Evolutionary conservation across 1,140 invertebrate species (phyloP).

Genomic region (Achatina immaculata): DNA sequence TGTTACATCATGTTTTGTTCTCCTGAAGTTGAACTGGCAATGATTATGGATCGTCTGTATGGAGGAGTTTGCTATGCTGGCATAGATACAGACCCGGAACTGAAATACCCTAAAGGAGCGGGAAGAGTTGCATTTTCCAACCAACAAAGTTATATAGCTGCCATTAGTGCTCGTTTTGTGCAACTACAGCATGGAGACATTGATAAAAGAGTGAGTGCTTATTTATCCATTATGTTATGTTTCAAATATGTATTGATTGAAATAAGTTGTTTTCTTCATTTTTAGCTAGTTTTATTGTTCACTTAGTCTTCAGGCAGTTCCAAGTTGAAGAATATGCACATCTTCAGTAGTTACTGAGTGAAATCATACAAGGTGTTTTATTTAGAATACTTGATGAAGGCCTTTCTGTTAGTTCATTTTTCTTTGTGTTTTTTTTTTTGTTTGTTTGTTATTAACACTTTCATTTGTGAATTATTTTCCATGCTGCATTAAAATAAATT

Average conservation of each 20-base stretch:
- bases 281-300: no score
- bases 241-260: background rate
- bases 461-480: no score
- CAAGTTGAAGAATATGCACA: no score
- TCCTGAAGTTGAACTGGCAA: conserved; percentile 90
- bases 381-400: no score
- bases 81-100: conserved; percentile 98
- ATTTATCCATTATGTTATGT: background rate
- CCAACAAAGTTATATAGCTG: conserved; percentile 98
- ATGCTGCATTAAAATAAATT: no score
- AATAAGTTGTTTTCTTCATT: background rate
- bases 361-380: no score
- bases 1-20: no score
- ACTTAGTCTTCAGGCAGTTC: no score
- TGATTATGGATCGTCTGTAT: conserved; percentile 99
- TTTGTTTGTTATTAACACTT: no score
- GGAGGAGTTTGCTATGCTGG: conserved; percentile 99
- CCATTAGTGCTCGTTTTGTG: conserved; percentile 98
- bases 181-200: conserved; percentile 99
- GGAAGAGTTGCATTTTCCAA: conserved; percentile 98
- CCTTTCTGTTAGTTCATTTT: no score
- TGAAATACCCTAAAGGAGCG: conserved; percentile 99
- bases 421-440: no score
- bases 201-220: conserved; percentile 87
- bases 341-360: no score